Conservation (phyloP, 2,888 invertebrate genomes). For the Cerastis leucographa region DNA sequence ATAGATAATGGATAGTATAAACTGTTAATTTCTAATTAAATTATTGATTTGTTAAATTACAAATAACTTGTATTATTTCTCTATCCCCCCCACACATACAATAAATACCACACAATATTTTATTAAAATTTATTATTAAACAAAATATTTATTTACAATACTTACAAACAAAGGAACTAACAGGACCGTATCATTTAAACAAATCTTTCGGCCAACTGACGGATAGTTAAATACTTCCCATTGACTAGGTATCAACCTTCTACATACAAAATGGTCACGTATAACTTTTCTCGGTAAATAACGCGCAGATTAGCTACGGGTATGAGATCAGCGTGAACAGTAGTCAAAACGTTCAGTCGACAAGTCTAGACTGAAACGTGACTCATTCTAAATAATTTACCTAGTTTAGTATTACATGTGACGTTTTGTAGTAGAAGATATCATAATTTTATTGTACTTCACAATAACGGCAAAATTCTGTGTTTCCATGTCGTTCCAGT, state of each 20-base stretch:
- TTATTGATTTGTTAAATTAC: slow-evolving; percentile 88
- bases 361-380: slow-evolving; percentile 22
- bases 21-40: slow-evolving; percentile 89
- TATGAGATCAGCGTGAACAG: slow-evolving; percentile 35
- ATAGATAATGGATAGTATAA: slow-evolving; percentile 83
- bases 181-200: slow-evolving; percentile 36
- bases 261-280: slow-evolving; percentile 19
- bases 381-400: slow-evolving; percentile 17
- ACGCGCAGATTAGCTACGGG: slow-evolving; percentile 18
- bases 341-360: slow-evolving; percentile 8
- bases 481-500: slow-evolving; percentile 43
- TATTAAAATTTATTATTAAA: slow-evolving; percentile 28
- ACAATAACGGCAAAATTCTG: slow-evolving; percentile 20
- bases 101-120: slow-evolving; percentile 6
- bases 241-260: slow-evolving; percentile 55
- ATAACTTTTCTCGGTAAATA: slow-evolving; percentile 18
- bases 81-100: background rate
- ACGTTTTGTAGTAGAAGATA: slow-evolving; percentile 26
- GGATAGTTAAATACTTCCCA: slow-evolving; percentile 48
- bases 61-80: slow-evolving; percentile 74
- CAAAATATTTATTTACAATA: slow-evolving; percentile 48
- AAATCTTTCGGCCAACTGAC: slow-evolving; percentile 26
- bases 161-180: slow-evolving; percentile 54
- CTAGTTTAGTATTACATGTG: slow-evolving; percentile 13
- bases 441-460: slow-evolving; percentile 28